These are phyloP conservation scores for Carlito syrichta DNA, from an alignment of 2,113 vertebrate genomes.

Conservation along the genomic window DNA sequence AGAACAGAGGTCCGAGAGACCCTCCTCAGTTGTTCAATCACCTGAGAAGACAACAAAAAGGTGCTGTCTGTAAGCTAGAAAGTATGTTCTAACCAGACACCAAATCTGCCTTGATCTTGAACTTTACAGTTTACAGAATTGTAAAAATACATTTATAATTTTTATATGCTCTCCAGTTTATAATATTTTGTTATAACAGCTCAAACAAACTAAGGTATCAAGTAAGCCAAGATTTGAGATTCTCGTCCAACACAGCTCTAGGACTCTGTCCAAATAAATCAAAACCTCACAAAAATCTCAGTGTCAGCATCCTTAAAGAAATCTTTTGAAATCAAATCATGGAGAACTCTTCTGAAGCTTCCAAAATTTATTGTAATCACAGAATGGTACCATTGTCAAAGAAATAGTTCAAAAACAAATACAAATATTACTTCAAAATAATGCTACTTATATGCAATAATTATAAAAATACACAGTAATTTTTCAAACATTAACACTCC, in stretches of 20 bases:
- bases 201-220: background rate
- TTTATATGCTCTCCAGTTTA: too few relatives aligned
- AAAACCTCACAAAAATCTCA: background rate
- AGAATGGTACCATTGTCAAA: background rate
- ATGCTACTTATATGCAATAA: background rate
- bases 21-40: background rate
- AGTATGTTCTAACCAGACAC: accelerated
- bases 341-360: background rate
- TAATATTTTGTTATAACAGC: background rate
- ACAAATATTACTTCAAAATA: background rate
- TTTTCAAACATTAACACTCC: background rate
- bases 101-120: background rate
- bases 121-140: background rate
- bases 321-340: background rate
- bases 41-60: background rate
- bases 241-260: background rate
- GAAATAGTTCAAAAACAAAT: background rate
- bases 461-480: background rate
- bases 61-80: background rate
- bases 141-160: background rate
- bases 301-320: background rate
- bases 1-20: background rate
- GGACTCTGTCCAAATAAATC: background rate
- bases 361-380: background rate
- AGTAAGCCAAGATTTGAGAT: background rate